Evolutionary conservation across 2,113 vertebrate species (phyloP), one percentile per base, ranked within the genome.

Genomic region (Eira barbara): DNA sequence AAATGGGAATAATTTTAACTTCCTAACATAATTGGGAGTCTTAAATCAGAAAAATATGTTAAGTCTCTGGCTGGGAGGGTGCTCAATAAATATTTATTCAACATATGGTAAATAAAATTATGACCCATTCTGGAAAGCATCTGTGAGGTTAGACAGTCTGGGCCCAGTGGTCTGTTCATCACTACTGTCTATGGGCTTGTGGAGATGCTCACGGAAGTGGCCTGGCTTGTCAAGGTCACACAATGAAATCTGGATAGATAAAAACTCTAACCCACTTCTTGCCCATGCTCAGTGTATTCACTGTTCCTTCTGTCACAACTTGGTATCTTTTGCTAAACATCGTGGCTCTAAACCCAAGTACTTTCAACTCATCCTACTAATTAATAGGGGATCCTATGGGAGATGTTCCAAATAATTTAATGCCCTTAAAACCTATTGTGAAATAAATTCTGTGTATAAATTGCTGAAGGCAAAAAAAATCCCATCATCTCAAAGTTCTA

Each of bases 401-500:
- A 85, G 39, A 17, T 85, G n/a, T 65, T 78, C 39, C 25, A 89
- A 86, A 61, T 76, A 85, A 59, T 18, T 67, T 67, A 76, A 81
- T 61, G 14, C 13, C 45, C 42, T 76, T 80, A 80, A 93, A 45
- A 63, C 14, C 31, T 47, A 74, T 42, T 89, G 29, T 74, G 29
- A 74, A 92, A 91, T 88, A 91, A 49, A 18, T 63, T 83, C 91
- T 94, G 18, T 18, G 25, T 55, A 49, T 42, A 84, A 25, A 17
- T 63, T 86, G 42, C 18, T 47, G 65, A 57, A 18, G 27, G 57
- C 6, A 63, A 63, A 59, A 73, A 74, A 34, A 36, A 27, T 6
- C 4, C 12, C 80, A 47, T 73, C 4, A 80, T 67, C 84, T 79
- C 55, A 88, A 82, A 79, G 52, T 80, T 74, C 59, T 84, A 2